Evolutionary conservation across 2,888 invertebrate species (phyloP).

Genomic region (Acanthosepion pharaonis): DNA sequence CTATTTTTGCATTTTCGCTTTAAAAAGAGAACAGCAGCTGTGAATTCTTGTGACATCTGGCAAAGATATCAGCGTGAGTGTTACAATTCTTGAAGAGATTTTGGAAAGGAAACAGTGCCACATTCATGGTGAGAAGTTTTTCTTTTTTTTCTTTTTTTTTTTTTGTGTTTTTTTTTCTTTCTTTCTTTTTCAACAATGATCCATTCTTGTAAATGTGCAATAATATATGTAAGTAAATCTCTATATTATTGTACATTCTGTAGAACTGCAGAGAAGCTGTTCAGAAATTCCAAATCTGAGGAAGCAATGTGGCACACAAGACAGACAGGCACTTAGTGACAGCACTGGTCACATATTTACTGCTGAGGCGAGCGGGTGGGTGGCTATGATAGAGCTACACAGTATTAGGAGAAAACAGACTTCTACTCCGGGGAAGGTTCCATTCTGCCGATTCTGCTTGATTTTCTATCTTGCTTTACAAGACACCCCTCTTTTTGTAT

Average conservation of each 20-base stretch:
- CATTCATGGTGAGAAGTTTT: background rate
- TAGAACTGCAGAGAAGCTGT: background rate
- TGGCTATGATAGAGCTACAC: conserved; percentile 17
- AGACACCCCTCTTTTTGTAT: background rate
- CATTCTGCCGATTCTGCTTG: background rate
- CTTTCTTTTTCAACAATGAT: background rate
- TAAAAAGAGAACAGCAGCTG: background rate
- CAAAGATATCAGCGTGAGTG: too few species aligned
- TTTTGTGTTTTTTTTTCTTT: background rate
- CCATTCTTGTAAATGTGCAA: background rate
- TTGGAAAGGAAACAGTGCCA: background rate
- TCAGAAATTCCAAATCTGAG: background rate
- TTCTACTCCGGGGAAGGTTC: conserved; percentile 21
- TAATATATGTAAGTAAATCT: background rate
- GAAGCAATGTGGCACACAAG: conserved; percentile 37
- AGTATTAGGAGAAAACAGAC: background rate
- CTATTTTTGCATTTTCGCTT: background rate
- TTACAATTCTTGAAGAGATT: background rate
- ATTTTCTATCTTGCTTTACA: background rate
- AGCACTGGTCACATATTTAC: conserved; percentile 34
- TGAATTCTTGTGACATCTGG: background rate
- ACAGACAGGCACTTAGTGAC: background rate
- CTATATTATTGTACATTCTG: too few species aligned
- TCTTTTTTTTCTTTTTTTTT: background rate
- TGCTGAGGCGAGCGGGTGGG: background rate